A percentile compares a stretch with the other conserved stretches of the same genome.
Conservation (phyloP, 1,140 invertebrate genomes). For the Lanistes nyassanus region DNA sequence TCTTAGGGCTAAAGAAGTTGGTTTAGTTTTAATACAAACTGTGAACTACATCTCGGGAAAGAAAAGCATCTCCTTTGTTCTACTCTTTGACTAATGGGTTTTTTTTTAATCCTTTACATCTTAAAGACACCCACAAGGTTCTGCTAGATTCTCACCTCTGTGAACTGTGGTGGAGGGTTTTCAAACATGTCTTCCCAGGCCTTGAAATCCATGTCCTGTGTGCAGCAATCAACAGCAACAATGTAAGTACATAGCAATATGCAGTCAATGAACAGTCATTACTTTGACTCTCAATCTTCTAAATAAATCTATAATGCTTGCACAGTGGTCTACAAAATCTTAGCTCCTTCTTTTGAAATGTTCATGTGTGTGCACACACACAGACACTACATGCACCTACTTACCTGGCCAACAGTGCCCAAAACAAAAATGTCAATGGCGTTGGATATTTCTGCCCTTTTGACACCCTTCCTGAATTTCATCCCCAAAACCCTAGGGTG, state of each 20-base stretch:
- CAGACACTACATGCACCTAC: not conserved
- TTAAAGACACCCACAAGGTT: too few relatives aligned
- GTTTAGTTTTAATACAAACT: too few relatives aligned
- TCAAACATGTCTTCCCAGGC: conserved; percentile 81
- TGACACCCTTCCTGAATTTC: conserved; percentile 90
- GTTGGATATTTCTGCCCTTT: conserved; percentile 93
- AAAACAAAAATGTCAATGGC: conserved; percentile 96
- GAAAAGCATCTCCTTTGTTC: too few relatives aligned
- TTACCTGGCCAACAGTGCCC: conserved; percentile 81
- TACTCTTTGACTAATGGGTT: too few relatives aligned
- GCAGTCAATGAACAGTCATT: not conserved
- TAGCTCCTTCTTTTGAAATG: too few relatives aligned
- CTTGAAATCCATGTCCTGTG: conserved; percentile 76
- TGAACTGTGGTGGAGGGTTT: conserved; percentile 76
- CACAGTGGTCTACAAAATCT: too few relatives aligned
- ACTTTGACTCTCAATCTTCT: not conserved
- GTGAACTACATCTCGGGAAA: too few relatives aligned
- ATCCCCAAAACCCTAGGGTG: conserved; percentile 88
- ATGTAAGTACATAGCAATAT: not conserved
- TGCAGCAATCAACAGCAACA: not conserved
- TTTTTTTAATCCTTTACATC: too few relatives aligned
- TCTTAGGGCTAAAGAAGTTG: too few relatives aligned
- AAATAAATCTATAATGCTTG: too few relatives aligned
- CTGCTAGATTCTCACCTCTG: conserved; percentile 62
- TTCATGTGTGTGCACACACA: too few relatives aligned